Conservation (phyloP, 2,888 invertebrate species). For the Megaustenia siamemsis region DNA sequence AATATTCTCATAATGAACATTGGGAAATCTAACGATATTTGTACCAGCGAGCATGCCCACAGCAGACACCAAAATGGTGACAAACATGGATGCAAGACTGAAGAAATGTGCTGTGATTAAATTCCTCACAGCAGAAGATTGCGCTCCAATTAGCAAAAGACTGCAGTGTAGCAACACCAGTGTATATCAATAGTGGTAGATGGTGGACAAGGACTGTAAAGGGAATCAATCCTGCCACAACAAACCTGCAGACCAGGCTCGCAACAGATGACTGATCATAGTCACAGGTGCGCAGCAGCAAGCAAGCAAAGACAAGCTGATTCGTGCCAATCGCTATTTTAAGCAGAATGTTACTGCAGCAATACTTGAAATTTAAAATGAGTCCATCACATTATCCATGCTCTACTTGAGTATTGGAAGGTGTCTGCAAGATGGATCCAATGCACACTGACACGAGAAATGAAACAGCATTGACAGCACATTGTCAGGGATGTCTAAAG, state of each 20-base stretch:
- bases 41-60: background rate
- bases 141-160: background rate
- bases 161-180: no score
- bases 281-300: background rate
- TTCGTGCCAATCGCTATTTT: slow-evolving; percentile 1
- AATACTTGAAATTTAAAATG: background rate
- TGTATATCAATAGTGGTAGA: background rate
- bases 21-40: background rate
- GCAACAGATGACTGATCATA: background rate
- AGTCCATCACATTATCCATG: slow-evolving; percentile 11
- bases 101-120: slow-evolving; percentile 1
- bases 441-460: no score
- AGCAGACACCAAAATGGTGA: background rate
- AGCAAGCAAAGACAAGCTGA: background rate
- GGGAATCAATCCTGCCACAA: background rate
- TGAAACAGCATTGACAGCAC: no score
- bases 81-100: background rate
- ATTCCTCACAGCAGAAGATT: background rate
- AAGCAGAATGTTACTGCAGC: background rate
- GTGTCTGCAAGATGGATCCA: slow-evolving; percentile 4
- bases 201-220: slow-evolving; percentile 17
- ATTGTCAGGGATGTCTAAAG: no score
- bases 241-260: background rate
- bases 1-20: background rate
- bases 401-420: background rate